Evolutionary conservation across 2,797 vertebrate genomes (phyloP).

Genomic region (Ibycter americanus): DNA sequence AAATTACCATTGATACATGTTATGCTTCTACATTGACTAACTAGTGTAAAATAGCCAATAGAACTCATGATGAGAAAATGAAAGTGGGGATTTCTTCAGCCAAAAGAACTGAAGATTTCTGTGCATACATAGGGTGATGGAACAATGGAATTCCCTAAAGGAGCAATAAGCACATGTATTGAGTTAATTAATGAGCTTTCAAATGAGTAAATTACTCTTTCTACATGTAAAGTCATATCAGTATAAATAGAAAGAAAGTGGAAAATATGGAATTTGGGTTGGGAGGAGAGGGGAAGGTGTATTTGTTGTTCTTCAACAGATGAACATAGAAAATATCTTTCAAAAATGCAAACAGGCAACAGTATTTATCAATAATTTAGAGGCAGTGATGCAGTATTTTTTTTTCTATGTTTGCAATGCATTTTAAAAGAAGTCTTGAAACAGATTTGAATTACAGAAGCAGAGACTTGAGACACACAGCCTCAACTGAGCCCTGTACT

Average conservation of each 20-base stretch:
- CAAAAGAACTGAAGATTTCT: neutral
- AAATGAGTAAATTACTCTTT: neutral
- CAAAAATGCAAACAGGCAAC: neutral
- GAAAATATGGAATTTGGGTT: neutral
- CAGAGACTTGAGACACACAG: neutral
- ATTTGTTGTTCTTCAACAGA: neutral
- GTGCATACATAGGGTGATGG: too few species aligned
- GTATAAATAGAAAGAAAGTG: neutral
- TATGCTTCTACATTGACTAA: neutral
- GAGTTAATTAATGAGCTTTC: neutral
- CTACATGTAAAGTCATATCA: neutral
- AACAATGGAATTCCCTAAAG: neutral
- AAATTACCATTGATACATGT: neutral
- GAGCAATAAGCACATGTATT: neutral
- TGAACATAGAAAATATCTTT: neutral
- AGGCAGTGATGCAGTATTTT: neutral
- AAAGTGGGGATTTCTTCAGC: neutral
- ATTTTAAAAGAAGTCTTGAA: neutral
- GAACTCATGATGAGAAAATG: neutral
- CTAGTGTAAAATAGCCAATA: neutral
- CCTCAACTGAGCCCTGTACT: conserved; percentile 3
- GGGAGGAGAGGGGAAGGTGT: neutral
- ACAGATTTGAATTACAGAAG: neutral
- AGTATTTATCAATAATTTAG: neutral
- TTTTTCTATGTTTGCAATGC: neutral